phyloP scores from a whole-genome alignment of 2,797 vertebrate genomes.

The Tenualosa ilisha region DNA sequence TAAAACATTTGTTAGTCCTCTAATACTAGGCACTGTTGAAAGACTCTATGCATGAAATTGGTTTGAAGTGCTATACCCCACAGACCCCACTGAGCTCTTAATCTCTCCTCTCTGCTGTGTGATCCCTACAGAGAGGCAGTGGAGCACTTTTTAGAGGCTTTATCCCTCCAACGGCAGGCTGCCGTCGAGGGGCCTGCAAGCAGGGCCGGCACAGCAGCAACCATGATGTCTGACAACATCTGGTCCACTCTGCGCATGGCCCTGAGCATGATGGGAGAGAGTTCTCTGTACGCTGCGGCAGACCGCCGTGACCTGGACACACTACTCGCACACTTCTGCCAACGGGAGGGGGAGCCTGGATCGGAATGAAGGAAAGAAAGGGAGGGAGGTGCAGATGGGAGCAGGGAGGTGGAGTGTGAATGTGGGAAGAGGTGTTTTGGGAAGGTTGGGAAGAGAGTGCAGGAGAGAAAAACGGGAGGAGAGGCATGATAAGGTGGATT shows the following conservation, averaged over 20 bases:
- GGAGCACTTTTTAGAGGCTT: conserved; percentile 96
- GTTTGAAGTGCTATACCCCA: not conserved
- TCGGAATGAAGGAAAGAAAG: conserved; percentile 70
- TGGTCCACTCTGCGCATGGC: conserved; percentile 98
- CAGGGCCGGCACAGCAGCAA: conserved; percentile 80
- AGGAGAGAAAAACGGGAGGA: not conserved
- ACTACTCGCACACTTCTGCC: conserved; percentile 85
- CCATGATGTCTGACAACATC: conserved; percentile 97
- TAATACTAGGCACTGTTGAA: not conserved
- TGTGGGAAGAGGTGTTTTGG: conserved; percentile 70
- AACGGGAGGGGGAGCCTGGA: conserved; percentile 83
- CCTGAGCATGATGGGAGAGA: conserved; percentile 97
- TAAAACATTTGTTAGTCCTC: not conserved
- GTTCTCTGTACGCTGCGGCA: conserved; percentile 87
- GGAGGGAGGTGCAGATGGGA: conserved; percentile 39
- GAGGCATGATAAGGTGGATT: not conserved
- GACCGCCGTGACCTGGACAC: conserved; percentile 88
- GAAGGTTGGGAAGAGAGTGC: conserved; percentile 42
- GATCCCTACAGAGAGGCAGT: conserved; percentile 77
- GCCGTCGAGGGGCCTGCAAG: conserved; percentile 67
- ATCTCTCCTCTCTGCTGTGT: not conserved
- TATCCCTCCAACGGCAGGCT: conserved; percentile 88
- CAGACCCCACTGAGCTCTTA: not conserved
- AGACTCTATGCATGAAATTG: not conserved
- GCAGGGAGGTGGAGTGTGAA: conserved; percentile 69